These are phyloP conservation scores for Dryomyza anilis DNA, from an alignment of 2,888 invertebrate genomes.

Conservation along the genomic window DNA sequence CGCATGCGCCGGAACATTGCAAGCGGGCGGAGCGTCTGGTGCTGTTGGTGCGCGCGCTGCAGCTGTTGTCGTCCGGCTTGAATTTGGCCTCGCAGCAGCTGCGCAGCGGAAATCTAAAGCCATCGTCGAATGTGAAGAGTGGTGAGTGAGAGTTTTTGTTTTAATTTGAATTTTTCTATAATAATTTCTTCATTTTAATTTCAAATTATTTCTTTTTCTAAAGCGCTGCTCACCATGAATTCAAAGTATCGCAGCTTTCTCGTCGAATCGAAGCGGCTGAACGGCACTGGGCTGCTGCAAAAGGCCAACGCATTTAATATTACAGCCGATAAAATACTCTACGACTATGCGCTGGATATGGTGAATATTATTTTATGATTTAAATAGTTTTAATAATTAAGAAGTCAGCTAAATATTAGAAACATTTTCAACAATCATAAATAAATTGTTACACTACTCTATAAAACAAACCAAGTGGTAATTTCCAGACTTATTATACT, in stretches of 20 bases:
- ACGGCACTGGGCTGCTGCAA: constrained; percentile 73
- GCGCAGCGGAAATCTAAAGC: constrained; percentile 81
- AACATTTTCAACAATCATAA: background rate
- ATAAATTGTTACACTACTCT: too few species aligned
- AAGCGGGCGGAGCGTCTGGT: constrained; percentile 60
- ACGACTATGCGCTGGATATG: constrained; percentile 97
- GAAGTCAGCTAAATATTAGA: too few species aligned
- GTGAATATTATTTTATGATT: too few species aligned
- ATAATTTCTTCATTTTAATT: constrained; percentile 1
- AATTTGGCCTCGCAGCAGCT: constrained; percentile 87
- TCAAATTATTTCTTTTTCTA: background rate
- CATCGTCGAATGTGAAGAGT: constrained; percentile 88
- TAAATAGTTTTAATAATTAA: too few species aligned
- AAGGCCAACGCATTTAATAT: constrained; percentile 75
- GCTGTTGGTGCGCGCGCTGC: constrained; percentile 73
- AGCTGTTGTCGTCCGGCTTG: constrained; percentile 93
- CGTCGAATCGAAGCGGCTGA: constrained; percentile 85
- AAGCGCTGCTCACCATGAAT: constrained; percentile 87
- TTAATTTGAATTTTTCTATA: background rate
- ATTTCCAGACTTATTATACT: too few species aligned
- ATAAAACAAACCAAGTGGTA: too few species aligned
- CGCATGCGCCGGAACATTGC: constrained; percentile 62
- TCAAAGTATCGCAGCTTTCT: constrained; percentile 89
- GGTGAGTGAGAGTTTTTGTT: constrained; percentile 64
- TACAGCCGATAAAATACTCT: constrained; percentile 94